Conservation (phyloP, 2,113 vertebrate genomes). For the Eublepharis macularius region DNA sequence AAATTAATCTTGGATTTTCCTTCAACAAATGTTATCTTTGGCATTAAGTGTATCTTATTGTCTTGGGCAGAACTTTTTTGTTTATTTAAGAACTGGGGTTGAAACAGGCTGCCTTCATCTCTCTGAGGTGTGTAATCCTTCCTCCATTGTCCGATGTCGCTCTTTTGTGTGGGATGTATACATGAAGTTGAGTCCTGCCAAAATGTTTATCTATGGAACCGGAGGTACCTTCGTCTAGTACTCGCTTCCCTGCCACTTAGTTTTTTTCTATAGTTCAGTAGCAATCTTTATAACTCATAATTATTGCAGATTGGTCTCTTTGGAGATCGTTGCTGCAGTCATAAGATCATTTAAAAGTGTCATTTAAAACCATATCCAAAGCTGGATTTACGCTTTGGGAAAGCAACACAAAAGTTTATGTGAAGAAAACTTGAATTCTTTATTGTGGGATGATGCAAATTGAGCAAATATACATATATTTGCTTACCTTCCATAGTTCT, state of each 20-base stretch:
- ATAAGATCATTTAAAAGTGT: not conserved
- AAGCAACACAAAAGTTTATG: no score
- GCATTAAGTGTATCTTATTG: constrained; percentile 33
- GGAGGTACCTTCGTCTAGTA: not conserved
- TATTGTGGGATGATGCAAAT: no score
- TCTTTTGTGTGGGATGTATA: not conserved
- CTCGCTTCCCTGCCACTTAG: not conserved
- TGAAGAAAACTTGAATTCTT: no score
- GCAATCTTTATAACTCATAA: not conserved
- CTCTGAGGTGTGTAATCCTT: constrained; percentile 23
- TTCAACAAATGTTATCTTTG: constrained; percentile 19
- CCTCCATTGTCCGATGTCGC: constrained; percentile 1
- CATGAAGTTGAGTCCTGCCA: constrained; percentile 30
- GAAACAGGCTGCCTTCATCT: constrained; percentile 34
- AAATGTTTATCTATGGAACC: not conserved
- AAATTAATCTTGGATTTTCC: constrained; percentile 32
- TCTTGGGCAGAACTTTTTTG: constrained; percentile 34
- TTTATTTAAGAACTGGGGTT: constrained; percentile 37
- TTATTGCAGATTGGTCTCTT: not conserved
- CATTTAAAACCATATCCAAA: not conserved
- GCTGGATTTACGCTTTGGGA: no score
- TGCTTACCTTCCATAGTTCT: no score
- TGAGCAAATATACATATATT: no score
- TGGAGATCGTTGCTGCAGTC: no score
- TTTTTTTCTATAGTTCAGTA: not conserved